Evolutionary conservation across 2,113 vertebrate genomes (phyloP).

Genomic region (Dolichallabes microphthalmus): DNA sequence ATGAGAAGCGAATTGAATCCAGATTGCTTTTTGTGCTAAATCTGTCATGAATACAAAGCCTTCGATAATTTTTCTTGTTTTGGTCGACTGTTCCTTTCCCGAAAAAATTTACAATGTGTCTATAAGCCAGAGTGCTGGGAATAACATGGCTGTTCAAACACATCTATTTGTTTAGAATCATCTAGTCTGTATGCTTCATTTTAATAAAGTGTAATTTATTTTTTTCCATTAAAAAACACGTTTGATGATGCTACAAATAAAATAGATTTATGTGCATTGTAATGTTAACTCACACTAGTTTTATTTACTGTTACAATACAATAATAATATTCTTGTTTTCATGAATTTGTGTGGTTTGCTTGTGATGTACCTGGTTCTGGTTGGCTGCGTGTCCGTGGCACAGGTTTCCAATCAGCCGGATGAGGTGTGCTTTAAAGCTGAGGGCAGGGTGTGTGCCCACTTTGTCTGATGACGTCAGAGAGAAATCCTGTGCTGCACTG

Average conservation of each 20-base stretch:
- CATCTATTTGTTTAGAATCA: not conserved
- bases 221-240: not conserved
- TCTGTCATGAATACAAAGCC: slow-evolving; percentile 17
- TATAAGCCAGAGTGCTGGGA: not conserved
- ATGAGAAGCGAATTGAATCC: not conserved
- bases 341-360: not conserved
- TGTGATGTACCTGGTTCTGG: slow-evolving; percentile 83
- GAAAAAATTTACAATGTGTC: not conserved
- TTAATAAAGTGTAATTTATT: not conserved
- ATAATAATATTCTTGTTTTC: not conserved
- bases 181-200: not conserved
- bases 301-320: not conserved
- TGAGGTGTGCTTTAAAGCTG: slow-evolving; percentile 90
- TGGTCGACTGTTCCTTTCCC: not conserved
- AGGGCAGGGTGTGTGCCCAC: slow-evolving; percentile 74
- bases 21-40: slow-evolving; percentile 13
- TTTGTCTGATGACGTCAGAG: slow-evolving; percentile 58
- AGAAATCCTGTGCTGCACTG: slow-evolving; percentile 73
- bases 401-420: slow-evolving; percentile 91
- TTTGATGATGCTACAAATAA: not conserved
- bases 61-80: slow-evolving; percentile 9
- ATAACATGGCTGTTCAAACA: not conserved
- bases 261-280: not conserved
- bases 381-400: slow-evolving; percentile 84
- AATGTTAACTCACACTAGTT: not conserved